Evolutionary conservation across 2,113 vertebrate genomes (phyloP).

Genomic region (Phrynocephalus versicolor): DNA sequence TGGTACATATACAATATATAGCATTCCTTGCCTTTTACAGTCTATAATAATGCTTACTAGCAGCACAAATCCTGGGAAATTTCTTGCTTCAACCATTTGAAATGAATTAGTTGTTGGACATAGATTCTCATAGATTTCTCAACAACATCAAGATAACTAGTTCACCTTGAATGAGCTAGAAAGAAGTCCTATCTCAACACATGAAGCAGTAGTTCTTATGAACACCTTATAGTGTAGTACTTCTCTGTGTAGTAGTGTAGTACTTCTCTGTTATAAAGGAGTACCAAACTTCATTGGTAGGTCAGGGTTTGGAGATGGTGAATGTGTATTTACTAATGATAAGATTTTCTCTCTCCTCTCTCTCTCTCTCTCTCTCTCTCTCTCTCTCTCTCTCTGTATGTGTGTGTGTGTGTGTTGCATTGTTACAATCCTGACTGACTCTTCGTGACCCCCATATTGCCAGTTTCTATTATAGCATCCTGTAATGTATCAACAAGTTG

Average conservation of each 20-base stretch:
- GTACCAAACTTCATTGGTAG: not conserved
- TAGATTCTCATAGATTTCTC: no score
- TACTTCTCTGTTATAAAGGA: not conserved
- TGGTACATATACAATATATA: not conserved
- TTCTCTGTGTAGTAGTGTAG: not conserved
- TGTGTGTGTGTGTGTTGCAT: no score
- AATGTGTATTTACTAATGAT: not conserved
- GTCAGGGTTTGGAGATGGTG: not conserved
- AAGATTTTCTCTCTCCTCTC: not conserved
- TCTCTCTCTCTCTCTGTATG: no score
- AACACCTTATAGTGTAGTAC: not conserved
- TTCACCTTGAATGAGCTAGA: not conserved
- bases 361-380: no score
- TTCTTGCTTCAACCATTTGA: no score
- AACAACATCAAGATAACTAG: no score
- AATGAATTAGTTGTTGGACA: no score
- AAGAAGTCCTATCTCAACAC: not conserved
- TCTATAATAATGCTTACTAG: not conserved
- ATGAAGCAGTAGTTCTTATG: not conserved
- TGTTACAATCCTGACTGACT: no score
- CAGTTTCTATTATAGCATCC: not conserved
- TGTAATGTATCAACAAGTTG: not conserved
- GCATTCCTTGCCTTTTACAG: not conserved
- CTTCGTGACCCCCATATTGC: no score
- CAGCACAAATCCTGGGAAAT: no score